Percentiles rank a stretch among this genome's conserved stretches.
Conservation (phyloP, 2,797 vertebrate genomes). For the Tympanoctomys barrerae region DNA sequence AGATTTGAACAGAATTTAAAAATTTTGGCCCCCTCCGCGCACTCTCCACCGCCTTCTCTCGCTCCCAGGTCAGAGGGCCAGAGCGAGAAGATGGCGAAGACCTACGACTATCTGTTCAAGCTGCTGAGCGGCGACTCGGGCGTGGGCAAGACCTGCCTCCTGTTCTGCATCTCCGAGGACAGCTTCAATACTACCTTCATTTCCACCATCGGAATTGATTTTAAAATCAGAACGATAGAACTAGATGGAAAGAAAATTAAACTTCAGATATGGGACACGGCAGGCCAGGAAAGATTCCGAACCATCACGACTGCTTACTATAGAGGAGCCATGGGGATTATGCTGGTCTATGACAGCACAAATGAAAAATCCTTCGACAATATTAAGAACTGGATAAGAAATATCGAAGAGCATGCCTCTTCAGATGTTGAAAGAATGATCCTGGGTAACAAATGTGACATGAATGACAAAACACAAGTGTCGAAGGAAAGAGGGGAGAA, state of each 20-base stretch:
- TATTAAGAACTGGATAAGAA: too few relatives aligned
- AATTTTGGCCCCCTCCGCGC: constrained; percentile 54
- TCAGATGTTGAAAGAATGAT: constrained; percentile 99
- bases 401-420: constrained; percentile 93
- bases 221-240: too few relatives aligned
- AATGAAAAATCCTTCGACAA: too few relatives aligned
- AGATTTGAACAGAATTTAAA: not conserved
- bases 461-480: constrained; percentile 99
- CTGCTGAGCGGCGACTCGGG: constrained; percentile 96
- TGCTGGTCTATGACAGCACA: too few relatives aligned
- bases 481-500: constrained; percentile 99
- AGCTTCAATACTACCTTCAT: constrained; percentile 96
- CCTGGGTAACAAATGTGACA: constrained; percentile 99
- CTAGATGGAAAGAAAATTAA: not conserved
- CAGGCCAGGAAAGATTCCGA: constrained; percentile 98
- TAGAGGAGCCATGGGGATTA: constrained; percentile 99
- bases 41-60: not conserved
- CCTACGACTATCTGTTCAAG: constrained; percentile 96
- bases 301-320: constrained; percentile 99
- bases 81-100: constrained; percentile 94
- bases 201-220: constrained; percentile 94
- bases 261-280: constrained; percentile 90
- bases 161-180: constrained; percentile 96
- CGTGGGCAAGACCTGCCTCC: constrained; percentile 96
- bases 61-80: constrained; percentile 80